Evolutionary conservation across 2,113 vertebrate species (phyloP), one percentile per base, ranked within the genome.

Genomic region (Bubo scandiacus): DNA sequence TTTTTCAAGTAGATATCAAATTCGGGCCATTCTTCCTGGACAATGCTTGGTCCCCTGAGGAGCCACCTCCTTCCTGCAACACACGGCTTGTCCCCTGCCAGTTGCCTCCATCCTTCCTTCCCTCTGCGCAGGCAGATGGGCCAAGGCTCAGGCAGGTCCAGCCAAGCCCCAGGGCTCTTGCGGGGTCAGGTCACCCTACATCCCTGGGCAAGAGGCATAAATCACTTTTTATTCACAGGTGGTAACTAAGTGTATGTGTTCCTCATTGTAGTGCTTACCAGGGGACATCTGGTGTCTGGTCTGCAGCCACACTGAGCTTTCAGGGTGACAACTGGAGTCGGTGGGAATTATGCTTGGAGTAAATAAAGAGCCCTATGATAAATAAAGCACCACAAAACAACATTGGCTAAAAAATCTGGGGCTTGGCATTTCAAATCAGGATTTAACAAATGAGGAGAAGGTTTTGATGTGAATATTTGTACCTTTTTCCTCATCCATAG

Each of bases 1-100:
- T 49, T 84, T 91, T 84, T 38, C 19, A 77, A 43, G 18, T 20
- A 65, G 17, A 12, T 43, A 36, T 27, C 23, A 58, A 66, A 92
- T 66, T 70, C 58, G 80, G 30, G 77, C 23, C 13, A n/a, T 30
- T 55, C 22, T 68, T 10, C 29, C 59, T 14, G 19, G 32, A 6
- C 8, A 61, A 10, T 0, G 5, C 7, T 51, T 1, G 0, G 8
- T 25, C 6, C 47, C 38, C 19, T 23, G 21, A 82, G 40, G 9
- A 90, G 25, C 8, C 32, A 47, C 43, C 30, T 72, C 51, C 40
- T 68, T 54, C 20, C 22, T 43, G 19, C 25, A 36, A 10, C 32
- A 81, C 15, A 25, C 0, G 0, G 34, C n/a, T 71, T 65, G 15
- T 65, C 14, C 52, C 23, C 12, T 88, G n/a, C 29, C 57, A 21